A percentile compares a stretch with the other conserved stretches of the same genome.
Evolutionary conservation across 2,113 vertebrate genomes (phyloP).

Genomic region (Echinops telfairi): DNA sequence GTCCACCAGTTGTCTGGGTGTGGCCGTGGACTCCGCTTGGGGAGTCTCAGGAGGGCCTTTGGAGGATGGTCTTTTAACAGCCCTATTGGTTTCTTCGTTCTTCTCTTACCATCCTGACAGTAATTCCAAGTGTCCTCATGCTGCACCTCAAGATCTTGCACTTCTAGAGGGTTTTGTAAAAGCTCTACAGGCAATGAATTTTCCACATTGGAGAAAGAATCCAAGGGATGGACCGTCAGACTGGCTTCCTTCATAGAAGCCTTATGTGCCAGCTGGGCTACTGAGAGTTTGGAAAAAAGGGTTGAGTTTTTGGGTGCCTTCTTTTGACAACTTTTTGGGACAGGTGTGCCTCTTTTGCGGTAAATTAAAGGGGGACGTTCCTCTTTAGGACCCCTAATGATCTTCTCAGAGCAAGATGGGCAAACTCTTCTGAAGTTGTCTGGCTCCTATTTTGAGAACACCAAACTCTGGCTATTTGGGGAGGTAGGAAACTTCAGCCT

Average conservation of each 20-base stretch:
- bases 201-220: constrained; percentile 83
- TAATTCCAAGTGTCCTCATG: constrained; percentile 56
- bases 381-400: constrained; percentile 45
- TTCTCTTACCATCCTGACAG: not conserved
- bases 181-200: constrained; percentile 84
- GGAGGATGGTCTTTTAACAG: accelerated
- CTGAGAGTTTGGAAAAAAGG: too few species aligned
- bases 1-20: constrained; percentile 55
- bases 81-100: not conserved
- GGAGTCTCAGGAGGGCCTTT: too few species aligned
- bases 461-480: constrained; percentile 79
- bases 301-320: too few species aligned
- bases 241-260: constrained; percentile 79
- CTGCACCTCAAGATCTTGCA: constrained; percentile 85
- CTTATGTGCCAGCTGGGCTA: too few species aligned
- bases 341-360: not conserved
- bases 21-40: constrained; percentile 14
- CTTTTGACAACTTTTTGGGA: constrained; percentile 59
- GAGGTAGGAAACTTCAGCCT: constrained; percentile 78
- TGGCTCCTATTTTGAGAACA: constrained; percentile 82
- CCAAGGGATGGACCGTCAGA: constrained; percentile 83
- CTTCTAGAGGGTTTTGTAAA: constrained; percentile 84
- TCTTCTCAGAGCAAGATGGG: constrained; percentile 18
- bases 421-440: constrained; percentile 85
- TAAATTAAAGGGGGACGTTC: constrained; percentile 74